Base-by-base conservation (phyloP, 1,140 invertebrate species). In the Epicauta chinensis region DNA sequence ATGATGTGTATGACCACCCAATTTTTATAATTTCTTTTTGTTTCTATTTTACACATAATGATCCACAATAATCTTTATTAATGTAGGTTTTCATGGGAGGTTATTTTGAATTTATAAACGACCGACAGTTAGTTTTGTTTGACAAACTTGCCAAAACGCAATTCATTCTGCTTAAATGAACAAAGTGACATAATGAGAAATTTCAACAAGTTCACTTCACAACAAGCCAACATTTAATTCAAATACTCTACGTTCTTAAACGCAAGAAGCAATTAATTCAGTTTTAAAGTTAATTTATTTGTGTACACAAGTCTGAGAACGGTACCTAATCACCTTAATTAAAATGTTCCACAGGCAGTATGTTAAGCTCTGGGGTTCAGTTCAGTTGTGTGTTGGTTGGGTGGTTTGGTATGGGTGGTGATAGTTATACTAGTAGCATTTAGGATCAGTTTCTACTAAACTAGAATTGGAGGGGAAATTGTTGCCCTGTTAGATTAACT, bases 241-340 rank as follows among this genome's bases (percentile, higher is more conserved):
- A 65, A 62, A 23, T 23, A 23, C 23, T 17, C 70, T 51, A 48
- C 47, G 51, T 57, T 50, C 62, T 66, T 23, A 65, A 68, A 66
- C 63, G 61, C 64, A 68, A 66, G 64, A 60, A 63, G 66, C 66
- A 64, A 66, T 66, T 68, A 68, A 68, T 68, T 66, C 64, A 68
- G 59, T 68, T 66, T 68, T 68, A 68, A 68, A 68, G 61, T 66
- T 64, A 68, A 68, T 68, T 68, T 68, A 68, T 68, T 68, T 64
- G 64, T 66, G 64, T 64, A 66, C 64, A 65, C 64, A 62, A 59
- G 57, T 52, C 53, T 53, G 58, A 56, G 56, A 51, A 56, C 46
- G 53, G 56, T 63, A 63, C 64, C 63, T 65, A 68, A 68, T 66
- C 62, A 68, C 64, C 64, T 68, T 68, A 68, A 68, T 68, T 68